Evolutionary conservation across 2,888 invertebrate species (phyloP), one percentile per base, ranked within the genome.

Genomic region (Chrysodeixis includens): DNA sequence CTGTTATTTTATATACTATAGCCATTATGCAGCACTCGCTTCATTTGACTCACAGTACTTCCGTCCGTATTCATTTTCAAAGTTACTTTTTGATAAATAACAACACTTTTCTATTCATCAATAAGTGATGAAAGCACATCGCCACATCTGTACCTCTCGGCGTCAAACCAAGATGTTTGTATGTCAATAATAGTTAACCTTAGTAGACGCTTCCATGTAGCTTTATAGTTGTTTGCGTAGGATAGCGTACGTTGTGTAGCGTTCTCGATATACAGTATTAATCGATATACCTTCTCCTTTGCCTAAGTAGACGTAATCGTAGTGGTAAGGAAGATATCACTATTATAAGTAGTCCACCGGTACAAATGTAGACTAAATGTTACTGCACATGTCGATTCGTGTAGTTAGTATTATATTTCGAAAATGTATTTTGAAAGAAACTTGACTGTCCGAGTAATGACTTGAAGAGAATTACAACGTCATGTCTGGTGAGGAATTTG

Each of bases 121-220:
- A 5, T n/a, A n/a, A 40, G 14, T 14, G 4, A n/a, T 10, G 9
- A n/a, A n/a, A n/a, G 9, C 9, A 8, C 6, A 20, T 61, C n/a
- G n/a, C n/a, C n/a, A n/a, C n/a, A n/a, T n/a, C n/a, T 53, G 44
- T 52, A 52, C 22, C 30, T 55, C 46, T 44, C 10, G 40, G 9
- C 22, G 26, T 70, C 58, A 71, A 72, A 71, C 57, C 71, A 68
- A 72, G 56, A 67, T 69, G 51, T 51, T 65, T 64, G 63, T 20
- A 59, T 69, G 63, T 71, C 59, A 74, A 64, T 63, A 71, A 56
- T 66, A 64, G 52, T 60, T 9, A 62, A 56, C 9, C 12, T 35
- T 73, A 72, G 85, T 92, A 93, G 91, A 87, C 71, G 92, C 91
- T 92, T 93, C 90, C 91, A 90, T 69, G 73, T 76, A 90, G 90